phyloP scores from a whole-genome alignment of 2,888 invertebrate genomes.

The Drosophila kokeensis region DNA sequence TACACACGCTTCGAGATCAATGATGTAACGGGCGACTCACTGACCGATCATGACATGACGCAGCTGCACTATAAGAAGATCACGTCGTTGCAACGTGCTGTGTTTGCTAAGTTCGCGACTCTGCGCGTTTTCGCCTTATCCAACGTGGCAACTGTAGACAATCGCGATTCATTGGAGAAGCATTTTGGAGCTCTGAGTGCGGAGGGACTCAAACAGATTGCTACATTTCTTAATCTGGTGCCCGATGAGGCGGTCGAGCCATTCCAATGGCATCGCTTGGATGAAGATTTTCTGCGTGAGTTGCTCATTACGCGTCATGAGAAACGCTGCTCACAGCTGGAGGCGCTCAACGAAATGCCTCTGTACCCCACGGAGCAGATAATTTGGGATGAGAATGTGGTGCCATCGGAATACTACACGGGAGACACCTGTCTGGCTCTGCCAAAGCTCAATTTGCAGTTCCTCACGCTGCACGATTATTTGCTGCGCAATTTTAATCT shows the following conservation, averaged over 20 bases:
- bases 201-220: constrained; percentile 93
- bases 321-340: constrained; percentile 94
- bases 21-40: constrained; percentile 97
- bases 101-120: constrained; percentile 95
- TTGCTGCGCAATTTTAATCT: constrained; percentile 98
- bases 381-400: constrained; percentile 99
- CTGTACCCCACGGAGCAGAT: constrained; percentile 99
- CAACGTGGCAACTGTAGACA: constrained; percentile 98
- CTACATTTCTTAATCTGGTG: constrained; percentile 94
- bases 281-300: constrained; percentile 93
- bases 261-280: constrained; percentile 90
- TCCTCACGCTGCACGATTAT: constrained; percentile 99
- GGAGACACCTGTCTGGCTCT: constrained; percentile 98
- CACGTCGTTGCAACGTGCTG: constrained; percentile 96
- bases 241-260: constrained; percentile 90
- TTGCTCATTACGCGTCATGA: constrained; percentile 95
- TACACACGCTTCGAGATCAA: constrained; percentile 99
- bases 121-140: constrained; percentile 94
- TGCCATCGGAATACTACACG: constrained; percentile 98
- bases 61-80: constrained; percentile 96
- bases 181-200: constrained; percentile 91
- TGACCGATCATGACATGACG: constrained; percentile 97
- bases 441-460: constrained; percentile 99
- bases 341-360: constrained; percentile 98
- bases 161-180: constrained; percentile 90